Evolutionary conservation across 2,888 invertebrate genomes (phyloP), one percentile per base, ranked within the genome.

Genomic region (Morpho deidamia): DNA sequence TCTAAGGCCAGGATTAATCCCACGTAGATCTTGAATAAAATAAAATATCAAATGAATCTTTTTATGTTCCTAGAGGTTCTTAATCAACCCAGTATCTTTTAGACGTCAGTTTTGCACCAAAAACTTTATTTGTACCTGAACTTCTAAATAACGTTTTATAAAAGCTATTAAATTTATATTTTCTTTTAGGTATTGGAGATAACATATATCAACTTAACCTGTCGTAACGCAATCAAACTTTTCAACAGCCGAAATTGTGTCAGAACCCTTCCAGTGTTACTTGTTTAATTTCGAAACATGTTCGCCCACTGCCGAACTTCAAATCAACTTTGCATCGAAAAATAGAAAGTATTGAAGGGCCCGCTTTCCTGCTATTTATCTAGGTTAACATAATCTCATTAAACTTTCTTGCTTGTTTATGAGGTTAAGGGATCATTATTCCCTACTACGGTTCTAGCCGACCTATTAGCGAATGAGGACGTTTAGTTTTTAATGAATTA

Each of bases 281-380:
- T 60, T 53, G 50, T 56, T 58, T 61, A 56, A 62, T 62, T 59
- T 59, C 55, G 42, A 56, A 61, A 60, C 58, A 53, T 55, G 78
- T 76, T 77, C 88, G 83, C 88, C 88, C 85, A 88, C 88, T 74
- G 71, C 69, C 69, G 70, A 82, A 79, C 76, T 78, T 78, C 74
- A 68, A 75, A 77, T 73, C 73, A 71, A 76, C 76, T 80, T 78
- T 72, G 76, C 81, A 83, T 84, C 80, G 81, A 86, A 87, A 88
- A 85, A 86, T 88, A 88, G 88, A 89, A 89, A 89, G 88, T 82
- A 76, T 82, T 74, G 58, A 64, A 82, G 82, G 84, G 83, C 82
- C 84, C 78, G 81, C 85, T 85, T 83, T 84, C 80, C 77, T 72
- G 69, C 66, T 68, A 67, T 69, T 60, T 76, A 83, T 80, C 78